A percentile compares a stretch with the other conserved stretches of the same genome.
These are phyloP conservation scores for Mactromeris polynyma DNA, from an alignment of 2,888 invertebrate species.

Conservation along the genomic window DNA sequence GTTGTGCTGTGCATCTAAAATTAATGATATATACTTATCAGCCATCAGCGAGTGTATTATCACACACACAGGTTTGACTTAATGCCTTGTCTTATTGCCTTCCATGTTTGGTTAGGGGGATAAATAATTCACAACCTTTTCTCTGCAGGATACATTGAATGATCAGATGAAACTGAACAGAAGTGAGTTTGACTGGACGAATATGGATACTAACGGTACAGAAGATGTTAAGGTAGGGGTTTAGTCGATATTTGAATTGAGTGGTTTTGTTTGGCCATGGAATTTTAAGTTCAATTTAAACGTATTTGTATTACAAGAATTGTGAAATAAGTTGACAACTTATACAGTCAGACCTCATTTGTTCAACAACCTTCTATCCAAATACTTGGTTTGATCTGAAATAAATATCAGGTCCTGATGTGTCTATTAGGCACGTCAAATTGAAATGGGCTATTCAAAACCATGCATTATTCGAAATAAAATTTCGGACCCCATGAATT, in stretches of 20 bases:
- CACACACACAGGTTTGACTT: background rate
- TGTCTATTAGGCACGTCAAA: no score
- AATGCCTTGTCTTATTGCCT: background rate
- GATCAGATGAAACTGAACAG: conserved; percentile 66
- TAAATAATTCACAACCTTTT: background rate
- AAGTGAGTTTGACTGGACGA: conserved; percentile 71
- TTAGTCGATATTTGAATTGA: background rate
- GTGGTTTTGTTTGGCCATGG: background rate
- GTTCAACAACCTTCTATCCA: no score
- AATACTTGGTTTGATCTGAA: no score
- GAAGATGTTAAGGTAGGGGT: conserved; percentile 57
- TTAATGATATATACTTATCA: background rate
- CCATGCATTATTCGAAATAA: no score
- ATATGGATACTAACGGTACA: conserved; percentile 68
- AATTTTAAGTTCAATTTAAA: background rate
- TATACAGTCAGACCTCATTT: no score
- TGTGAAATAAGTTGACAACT: no score
- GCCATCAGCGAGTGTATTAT: background rate
- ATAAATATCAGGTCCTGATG: no score
- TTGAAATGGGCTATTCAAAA: no score
- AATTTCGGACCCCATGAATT: no score
- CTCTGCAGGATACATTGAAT: conserved; percentile 69
- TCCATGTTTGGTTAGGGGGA: background rate
- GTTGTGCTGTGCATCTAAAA: background rate
- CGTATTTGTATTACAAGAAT: no score